phyloP scores from a whole-genome alignment of 2,888 invertebrate genomes.

The Caenorhabditis plicata region DNA sequence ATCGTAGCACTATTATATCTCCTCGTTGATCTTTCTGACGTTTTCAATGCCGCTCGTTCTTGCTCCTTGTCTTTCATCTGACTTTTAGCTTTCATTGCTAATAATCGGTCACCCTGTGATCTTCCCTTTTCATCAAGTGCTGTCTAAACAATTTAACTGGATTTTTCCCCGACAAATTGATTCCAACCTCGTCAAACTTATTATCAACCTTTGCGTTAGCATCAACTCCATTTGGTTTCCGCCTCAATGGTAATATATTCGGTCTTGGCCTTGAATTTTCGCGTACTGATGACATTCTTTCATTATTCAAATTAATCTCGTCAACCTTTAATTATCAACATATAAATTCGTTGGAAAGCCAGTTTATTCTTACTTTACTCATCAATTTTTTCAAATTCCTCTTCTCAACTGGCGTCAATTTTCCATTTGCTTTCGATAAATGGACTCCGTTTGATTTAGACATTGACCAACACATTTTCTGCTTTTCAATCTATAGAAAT shows the following conservation, averaged over 20 bases:
- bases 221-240: not conserved
- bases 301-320: conserved; percentile 13
- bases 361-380: not conserved
- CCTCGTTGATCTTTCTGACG: not conserved
- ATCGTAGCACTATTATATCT: conserved; percentile 5
- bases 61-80: conserved; percentile 22
- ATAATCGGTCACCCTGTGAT: conserved; percentile 61
- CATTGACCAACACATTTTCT: conserved; percentile 53
- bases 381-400: not conserved
- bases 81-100: conserved; percentile 53
- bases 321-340: conserved; percentile 22
- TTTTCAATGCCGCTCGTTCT: not conserved
- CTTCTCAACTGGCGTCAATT: not conserved
- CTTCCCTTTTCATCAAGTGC: conserved; percentile 54
- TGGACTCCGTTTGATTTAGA: conserved; percentile 44
- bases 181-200: not conserved
- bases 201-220: conserved; percentile 1
- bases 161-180: too few species aligned
- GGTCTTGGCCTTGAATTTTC: conserved; percentile 22
- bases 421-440: conserved; percentile 7
- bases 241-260: conserved; percentile 18
- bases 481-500: conserved; percentile 40
- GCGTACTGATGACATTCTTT: conserved; percentile 3
- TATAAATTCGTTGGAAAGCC: not conserved
- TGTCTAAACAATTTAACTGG: conserved; percentile 49